phyloP scores from a whole-genome alignment of 2,797 vertebrate species.

The Pristis pectinata region DNA sequence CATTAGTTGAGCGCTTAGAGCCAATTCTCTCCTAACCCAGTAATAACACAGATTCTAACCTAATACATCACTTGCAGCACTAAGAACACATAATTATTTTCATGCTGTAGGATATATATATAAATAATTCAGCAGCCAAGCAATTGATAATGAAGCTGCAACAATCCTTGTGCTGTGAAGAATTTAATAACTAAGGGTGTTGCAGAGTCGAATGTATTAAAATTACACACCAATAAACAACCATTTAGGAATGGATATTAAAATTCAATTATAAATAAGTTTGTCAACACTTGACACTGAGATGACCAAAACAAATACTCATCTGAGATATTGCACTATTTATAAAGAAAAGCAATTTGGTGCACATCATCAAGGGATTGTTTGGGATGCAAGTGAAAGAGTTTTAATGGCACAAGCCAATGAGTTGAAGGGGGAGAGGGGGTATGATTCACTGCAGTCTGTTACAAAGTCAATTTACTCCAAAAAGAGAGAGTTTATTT shows the following conservation, averaged over 20 bases:
- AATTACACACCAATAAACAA: neutral
- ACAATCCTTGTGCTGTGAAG: neutral
- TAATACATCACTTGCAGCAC: slow-evolving; percentile 8
- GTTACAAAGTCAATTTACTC: too few species aligned
- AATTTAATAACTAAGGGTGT: neutral
- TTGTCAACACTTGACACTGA: neutral
- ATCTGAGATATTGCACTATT: neutral
- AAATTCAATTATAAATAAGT: neutral
- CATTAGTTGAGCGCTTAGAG: slow-evolving; percentile 21
- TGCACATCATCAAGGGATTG: neutral
- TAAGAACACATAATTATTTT: slow-evolving; percentile 18
- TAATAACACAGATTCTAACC: slow-evolving; percentile 10
- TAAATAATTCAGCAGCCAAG: slow-evolving; percentile 32
- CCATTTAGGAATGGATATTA: neutral
- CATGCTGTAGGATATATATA: slow-evolving; percentile 3
- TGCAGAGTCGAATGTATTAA: neutral
- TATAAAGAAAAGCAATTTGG: neutral
- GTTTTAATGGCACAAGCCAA: too few species aligned
- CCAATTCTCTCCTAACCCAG: neutral
- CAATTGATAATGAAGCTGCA: slow-evolving; percentile 29
- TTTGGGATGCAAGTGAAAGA: too few species aligned
- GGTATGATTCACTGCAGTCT: too few species aligned
- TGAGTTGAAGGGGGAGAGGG: too few species aligned
- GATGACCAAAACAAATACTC: neutral
- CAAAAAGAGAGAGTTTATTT: too few species aligned